Evolutionary conservation across 2,797 vertebrate species (phyloP), one percentile per base, ranked within the genome.

Genomic region (Ctenosaura bakeri): DNA sequence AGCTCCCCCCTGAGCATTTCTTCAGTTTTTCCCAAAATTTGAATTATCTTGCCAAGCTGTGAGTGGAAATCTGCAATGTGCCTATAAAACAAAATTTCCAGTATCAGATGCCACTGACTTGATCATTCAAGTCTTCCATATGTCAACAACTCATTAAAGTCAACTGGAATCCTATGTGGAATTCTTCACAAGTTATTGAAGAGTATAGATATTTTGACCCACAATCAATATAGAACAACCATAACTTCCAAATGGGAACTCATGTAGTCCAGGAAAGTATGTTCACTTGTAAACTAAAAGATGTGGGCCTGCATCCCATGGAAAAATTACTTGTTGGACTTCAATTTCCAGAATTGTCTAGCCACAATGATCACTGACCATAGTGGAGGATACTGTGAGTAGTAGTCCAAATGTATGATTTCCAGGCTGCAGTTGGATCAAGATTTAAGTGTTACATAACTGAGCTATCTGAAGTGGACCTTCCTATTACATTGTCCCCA

Each of bases 11-110:
- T 9, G 14, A 73, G 26, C 38, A 46, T 66, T 82, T 82, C 35
- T 88, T 88, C 35, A 88, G 56, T 82, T 56, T 73, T 73, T 81
- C 52, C 32, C 29, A 56, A 59, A 88, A 50, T 87, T 14, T 69
- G n/a, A 66, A 87, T 64, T 87, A 78, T 2, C 42, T 79, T 87
- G 76, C 87, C 35, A 88, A 82, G 62, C 79, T 16, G 59, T 82
- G 64, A 22, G 50, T 9, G 66, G 12, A 74, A 71, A 38, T 82
- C 66, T 82, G 66, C 35, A 32, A 73, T 73, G n/a, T 81, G 78
- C 42, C 52, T 87, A 88, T 88, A 52, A 82, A 88, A 69, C 50
- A 56, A 38, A 56, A 73, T 88, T 56, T 73, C 50, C 64, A 71
- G 52, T 56, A 71, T 71, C 64, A 54, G n/a, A 80, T 69, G 71